Evolutionary conservation across 1,140 invertebrate species (phyloP), one percentile per base, ranked within the genome.

Genomic region (Wasmannia auropunctata): DNA sequence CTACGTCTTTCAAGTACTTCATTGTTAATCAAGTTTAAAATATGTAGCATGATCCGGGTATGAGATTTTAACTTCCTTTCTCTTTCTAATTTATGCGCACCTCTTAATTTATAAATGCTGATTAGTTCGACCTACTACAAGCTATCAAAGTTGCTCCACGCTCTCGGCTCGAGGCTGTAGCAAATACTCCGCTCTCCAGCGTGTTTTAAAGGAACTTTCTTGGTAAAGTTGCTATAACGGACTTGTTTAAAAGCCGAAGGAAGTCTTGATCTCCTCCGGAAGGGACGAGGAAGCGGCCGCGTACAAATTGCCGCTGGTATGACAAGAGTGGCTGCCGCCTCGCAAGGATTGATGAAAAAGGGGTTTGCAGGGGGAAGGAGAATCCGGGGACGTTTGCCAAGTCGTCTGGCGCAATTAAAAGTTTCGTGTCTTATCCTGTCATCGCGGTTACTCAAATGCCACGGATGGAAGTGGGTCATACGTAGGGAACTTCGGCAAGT

Each of bases 381-480:
- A 63, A 49, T 16, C 56, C 19, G 22, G 43, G n/a, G 14, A 37
- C 51, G 58, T 86, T 79, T 86, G 75, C 19, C 49, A 79, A 81
- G 75, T 56, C 58, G 40, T 54, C 75, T 40, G 34, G 43, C 22
- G 58, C 75, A 86, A 86, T 86, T 86, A 86, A 80, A 79, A 86
- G 74, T 86, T 86, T 85, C 62, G 37, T 62, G 34, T 63, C 84
- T 67, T 79, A 65, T 77, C 28, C 58, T 65, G 63, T 85, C 74
- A 37, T 77, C 49, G 62, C 60, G 75, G 62, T 86, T 81, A 37
- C 79, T 67, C 60, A 14, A 14, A 49, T 46, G 37, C 49, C 37
- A 22, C 6, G 37, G n/a, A 65, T 2, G n/a, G 34, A 86, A 80
- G 62, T 86, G 25, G 74, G 62, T 67, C 75, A 79, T n/a, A 62